Conservation (phyloP, 2,113 vertebrate species). For the Oncorhynchus mykiss region DNA sequence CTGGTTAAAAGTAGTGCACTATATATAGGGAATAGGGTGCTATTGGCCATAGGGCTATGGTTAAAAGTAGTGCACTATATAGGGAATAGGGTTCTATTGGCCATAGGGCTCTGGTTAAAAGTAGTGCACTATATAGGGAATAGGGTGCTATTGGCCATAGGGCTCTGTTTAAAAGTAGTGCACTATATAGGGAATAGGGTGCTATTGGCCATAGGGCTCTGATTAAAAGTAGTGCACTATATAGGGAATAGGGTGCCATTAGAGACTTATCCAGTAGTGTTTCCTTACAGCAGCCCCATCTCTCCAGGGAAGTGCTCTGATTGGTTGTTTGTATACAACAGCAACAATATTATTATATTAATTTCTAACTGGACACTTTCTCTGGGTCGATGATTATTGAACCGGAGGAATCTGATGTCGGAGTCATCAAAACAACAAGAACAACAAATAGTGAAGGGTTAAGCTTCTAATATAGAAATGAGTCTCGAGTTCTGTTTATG, state of each 20-base stretch:
- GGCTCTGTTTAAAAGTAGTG: too few relatives aligned
- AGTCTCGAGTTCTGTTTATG: conserved; percentile 40
- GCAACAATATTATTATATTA: conserved; percentile 66
- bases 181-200: too few relatives aligned
- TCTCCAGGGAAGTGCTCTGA: conserved; percentile 51
- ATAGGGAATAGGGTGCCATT: not conserved
- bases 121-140: too few relatives aligned
- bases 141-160: too few relatives aligned
- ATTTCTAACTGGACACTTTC: conserved; percentile 67
- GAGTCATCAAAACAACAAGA: conserved; percentile 42
- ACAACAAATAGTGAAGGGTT: conserved; percentile 11
- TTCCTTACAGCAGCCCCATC: conserved; percentile 22
- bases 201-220: too few relatives aligned
- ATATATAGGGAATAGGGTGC: too few relatives aligned
- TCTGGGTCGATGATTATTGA: conserved; percentile 59
- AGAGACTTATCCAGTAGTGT: conserved; percentile 25
- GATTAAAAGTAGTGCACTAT: too few relatives aligned
- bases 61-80: too few relatives aligned
- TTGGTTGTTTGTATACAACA: conserved; percentile 67
- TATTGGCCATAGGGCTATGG: too few relatives aligned
- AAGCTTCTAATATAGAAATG: conserved; percentile 47
- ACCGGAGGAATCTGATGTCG: conserved; percentile 56
- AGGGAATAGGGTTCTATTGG: too few relatives aligned
- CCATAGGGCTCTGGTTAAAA: too few relatives aligned
- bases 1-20: too few relatives aligned